These are phyloP conservation scores for Chrysomela aeneicollis DNA, from an alignment of 2,888 invertebrate genomes.

Conservation along the genomic window DNA sequence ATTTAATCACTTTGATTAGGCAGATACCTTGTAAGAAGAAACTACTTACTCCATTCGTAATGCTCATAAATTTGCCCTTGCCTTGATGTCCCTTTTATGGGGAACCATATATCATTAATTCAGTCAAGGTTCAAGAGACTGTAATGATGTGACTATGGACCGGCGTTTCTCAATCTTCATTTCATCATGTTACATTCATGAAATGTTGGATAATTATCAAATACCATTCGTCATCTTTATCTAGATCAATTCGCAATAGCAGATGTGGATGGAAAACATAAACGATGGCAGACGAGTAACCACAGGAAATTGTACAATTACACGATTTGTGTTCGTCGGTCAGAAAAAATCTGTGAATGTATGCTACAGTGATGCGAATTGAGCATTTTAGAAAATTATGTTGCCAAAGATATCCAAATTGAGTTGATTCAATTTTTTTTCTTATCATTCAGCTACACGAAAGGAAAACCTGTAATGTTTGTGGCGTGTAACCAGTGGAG, in stretches of 20 bases:
- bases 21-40: background rate
- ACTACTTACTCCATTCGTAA: background rate
- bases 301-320: background rate
- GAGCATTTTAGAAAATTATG: no score
- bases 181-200: background rate
- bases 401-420: no score
- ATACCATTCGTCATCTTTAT: slow-evolving; percentile 1
- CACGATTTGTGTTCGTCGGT: background rate
- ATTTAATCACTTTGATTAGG: no score
- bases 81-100: slow-evolving; percentile 25
- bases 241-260: background rate
- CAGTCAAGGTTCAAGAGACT: slow-evolving; percentile 15
- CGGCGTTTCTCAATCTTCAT: background rate
- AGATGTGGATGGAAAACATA: background rate
- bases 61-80: slow-evolving; percentile 10
- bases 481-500: no score
- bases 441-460: no score
- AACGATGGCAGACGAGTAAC: background rate
- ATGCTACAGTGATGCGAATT: no score
- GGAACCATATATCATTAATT: slow-evolving; percentile 8
- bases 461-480: no score
- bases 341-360: background rate
- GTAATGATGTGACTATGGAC: slow-evolving; percentile 11
- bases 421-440: no score
- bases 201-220: slow-evolving; percentile 3